Conservation (phyloP, 92 coral and sea anemone genomes). For the Actinernus sp. region DNA sequence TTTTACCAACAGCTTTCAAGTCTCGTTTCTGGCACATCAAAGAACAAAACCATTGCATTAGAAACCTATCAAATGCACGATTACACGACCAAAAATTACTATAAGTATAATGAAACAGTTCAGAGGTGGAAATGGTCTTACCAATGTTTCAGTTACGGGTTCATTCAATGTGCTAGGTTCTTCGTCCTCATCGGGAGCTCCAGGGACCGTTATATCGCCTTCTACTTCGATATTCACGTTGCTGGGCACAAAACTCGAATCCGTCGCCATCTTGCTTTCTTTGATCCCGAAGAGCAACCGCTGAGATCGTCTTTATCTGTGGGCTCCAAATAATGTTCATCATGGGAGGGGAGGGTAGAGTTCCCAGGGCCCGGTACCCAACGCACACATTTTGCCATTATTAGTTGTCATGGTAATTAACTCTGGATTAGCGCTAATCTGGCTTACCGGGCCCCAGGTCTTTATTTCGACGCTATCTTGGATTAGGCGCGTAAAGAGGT, state of each 20-base stretch:
- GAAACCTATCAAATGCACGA: background rate
- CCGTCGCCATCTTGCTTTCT: slow-evolving; percentile 94
- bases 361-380: too few relatives aligned
- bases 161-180: slow-evolving; percentile 97
- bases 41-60: background rate
- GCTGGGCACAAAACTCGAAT: slow-evolving; percentile 80
- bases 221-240: slow-evolving; percentile 93
- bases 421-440: too few relatives aligned
- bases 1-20: slow-evolving; percentile 89
- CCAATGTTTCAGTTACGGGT: slow-evolving; percentile 91
- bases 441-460: too few relatives aligned
- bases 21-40: slow-evolving; percentile 83
- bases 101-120: background rate
- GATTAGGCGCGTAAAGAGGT: too few relatives aligned
- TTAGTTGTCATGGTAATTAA: too few relatives aligned
- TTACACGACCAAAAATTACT: background rate
- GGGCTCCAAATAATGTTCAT: slow-evolving; percentile 1
- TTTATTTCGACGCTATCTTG: too few relatives aligned
- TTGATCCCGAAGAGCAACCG: slow-evolving; percentile 38
- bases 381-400: too few relatives aligned
- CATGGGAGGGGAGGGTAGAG: background rate
- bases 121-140: slow-evolving; percentile 46
- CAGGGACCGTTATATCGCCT: slow-evolving; percentile 99
- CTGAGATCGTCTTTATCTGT: slow-evolving; percentile 9
- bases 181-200: slow-evolving; percentile 97